phyloP scores from a whole-genome alignment of 2,888 invertebrate species.

The Dryocosmus kuriphilus region DNA sequence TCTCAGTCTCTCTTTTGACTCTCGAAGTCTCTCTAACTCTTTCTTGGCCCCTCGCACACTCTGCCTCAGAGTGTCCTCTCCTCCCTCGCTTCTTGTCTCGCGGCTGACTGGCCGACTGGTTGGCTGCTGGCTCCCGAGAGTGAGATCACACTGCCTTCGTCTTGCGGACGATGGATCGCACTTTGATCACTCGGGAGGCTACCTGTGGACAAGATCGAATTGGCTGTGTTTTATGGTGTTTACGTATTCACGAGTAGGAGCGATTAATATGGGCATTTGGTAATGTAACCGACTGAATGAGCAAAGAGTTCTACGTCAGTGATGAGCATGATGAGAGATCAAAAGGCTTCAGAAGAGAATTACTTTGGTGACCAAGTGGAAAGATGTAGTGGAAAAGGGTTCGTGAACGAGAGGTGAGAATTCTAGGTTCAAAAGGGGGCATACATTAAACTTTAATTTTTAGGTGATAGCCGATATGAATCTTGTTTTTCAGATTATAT shows the following conservation, averaged over 20 bases:
- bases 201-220: slow-evolving; percentile 54
- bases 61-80: slow-evolving; percentile 59
- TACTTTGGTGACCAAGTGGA: not conserved
- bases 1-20: slow-evolving; percentile 52
- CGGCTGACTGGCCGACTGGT: slow-evolving; percentile 54
- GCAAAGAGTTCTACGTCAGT: slow-evolving; percentile 4
- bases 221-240: slow-evolving; percentile 54
- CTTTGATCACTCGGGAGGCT: slow-evolving; percentile 52
- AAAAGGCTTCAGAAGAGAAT: not conserved
- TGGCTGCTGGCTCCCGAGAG: slow-evolving; percentile 60
- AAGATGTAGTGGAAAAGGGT: not conserved
- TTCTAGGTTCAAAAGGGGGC: not conserved
- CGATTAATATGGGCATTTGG: slow-evolving; percentile 28
- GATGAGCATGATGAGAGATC: not conserved
- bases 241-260: slow-evolving; percentile 39
- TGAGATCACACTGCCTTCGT: slow-evolving; percentile 65
- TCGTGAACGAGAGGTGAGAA: not conserved
- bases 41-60: slow-evolving; percentile 50
- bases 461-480: not conserved
- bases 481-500: no score
- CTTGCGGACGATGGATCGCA: slow-evolving; percentile 52
- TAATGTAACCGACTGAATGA: not conserved
- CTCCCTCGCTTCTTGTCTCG: slow-evolving; percentile 64
- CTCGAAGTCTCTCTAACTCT: slow-evolving; percentile 43
- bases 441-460: not conserved